Percentiles rank a stretch among this genome's conserved stretches.
Conservation (phyloP, 2,113 vertebrate genomes). For the Sialia sialis region DNA sequence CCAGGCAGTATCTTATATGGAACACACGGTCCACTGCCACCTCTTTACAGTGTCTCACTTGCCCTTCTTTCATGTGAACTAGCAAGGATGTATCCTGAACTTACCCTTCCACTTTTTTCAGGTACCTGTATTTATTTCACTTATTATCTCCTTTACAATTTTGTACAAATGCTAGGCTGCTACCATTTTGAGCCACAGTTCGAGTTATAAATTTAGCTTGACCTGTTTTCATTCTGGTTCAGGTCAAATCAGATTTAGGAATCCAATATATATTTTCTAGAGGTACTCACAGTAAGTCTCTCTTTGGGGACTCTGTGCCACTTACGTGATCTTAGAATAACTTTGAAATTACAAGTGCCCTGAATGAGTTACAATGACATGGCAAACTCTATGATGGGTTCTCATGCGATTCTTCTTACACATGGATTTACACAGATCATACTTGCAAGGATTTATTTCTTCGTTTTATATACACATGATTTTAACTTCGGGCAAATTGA, state of each 20-base stretch:
- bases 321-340: not conserved
- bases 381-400: not conserved
- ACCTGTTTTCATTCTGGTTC: not conserved
- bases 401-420: not conserved
- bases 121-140: conserved; percentile 70
- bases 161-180: not conserved
- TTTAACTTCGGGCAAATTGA: not conserved
- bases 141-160: not conserved
- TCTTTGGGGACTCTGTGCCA: not conserved
- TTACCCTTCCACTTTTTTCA: conserved; percentile 97
- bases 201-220: not conserved
- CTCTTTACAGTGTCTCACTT: conserved; percentile 93
- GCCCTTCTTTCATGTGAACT: conserved; percentile 90
- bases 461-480: not conserved
- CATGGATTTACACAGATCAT: not conserved
- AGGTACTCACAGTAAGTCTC: not conserved
- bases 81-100: conserved; percentile 97
- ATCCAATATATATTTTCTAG: not conserved
- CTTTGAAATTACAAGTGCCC: not conserved
- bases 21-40: conserved; percentile 90
- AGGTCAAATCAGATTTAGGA: not conserved
- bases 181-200: not conserved
- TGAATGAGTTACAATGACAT: not conserved
- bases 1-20: conserved; percentile 92
- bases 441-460: not conserved